These are phyloP conservation scores for Drosophila pseudotalamancana DNA, from an alignment of 2,888 invertebrate species.

Conservation along the genomic window DNA sequence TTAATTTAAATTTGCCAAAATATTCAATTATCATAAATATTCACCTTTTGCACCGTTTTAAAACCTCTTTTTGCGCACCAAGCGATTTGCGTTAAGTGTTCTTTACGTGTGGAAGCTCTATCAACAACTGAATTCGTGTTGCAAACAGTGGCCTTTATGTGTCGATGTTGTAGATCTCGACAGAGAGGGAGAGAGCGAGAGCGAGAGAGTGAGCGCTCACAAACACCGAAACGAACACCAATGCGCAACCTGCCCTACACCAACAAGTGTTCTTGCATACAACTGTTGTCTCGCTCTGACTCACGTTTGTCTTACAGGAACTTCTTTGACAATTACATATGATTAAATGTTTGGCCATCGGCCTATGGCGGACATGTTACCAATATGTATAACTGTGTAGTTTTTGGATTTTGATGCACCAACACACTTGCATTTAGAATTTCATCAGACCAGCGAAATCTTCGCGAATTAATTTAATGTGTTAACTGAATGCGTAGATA, in stretches of 20 bases:
- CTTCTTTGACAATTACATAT: conserved; percentile 47
- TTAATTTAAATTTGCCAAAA: conserved; percentile 13
- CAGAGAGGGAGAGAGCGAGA: conserved; percentile 5
- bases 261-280: conserved; percentile 40
- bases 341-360: conserved; percentile 28
- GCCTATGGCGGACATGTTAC: conserved; percentile 22
- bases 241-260: conserved; percentile 35
- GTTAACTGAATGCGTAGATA: background rate
- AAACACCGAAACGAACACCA: conserved; percentile 8
- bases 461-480: conserved; percentile 12
- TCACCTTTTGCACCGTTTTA: conserved; percentile 43
- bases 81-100: background rate
- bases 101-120: conserved; percentile 14
- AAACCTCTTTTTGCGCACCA: conserved; percentile 16
- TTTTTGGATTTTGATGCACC: conserved; percentile 38
- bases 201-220: too few relatives aligned
- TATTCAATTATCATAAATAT: conserved; percentile 39
- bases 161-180: conserved; percentile 7
- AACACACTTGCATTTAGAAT: conserved; percentile 52
- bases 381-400: conserved; percentile 27
- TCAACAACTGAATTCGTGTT: background rate
- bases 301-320: background rate
- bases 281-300: conserved; percentile 39
- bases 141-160: background rate
- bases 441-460: conserved; percentile 57